phyloP scores from a whole-genome alignment of 2,113 vertebrate genomes.

The Xiphorhynchus elegans region DNA sequence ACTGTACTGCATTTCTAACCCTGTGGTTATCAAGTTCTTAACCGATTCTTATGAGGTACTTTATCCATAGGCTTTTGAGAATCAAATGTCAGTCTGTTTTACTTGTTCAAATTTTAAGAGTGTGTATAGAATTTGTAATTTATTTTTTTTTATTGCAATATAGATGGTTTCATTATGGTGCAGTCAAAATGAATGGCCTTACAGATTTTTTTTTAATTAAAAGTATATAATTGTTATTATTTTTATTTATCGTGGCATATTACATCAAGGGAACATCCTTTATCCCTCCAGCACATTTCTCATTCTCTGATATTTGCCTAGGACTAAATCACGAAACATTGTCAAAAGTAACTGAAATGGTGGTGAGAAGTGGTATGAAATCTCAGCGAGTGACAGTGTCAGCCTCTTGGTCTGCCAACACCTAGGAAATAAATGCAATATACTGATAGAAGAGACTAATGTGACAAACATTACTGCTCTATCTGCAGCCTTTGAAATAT shows the following conservation, averaged over 20 bases:
- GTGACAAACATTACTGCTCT: neutral
- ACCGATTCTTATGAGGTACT: neutral
- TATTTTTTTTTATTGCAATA: neutral
- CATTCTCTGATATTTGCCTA: neutral
- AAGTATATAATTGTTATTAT: neutral
- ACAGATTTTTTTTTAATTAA: neutral
- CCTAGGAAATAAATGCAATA: neutral
- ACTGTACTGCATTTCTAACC: neutral
- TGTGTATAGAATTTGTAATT: neutral
- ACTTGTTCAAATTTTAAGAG: slow-evolving; percentile 6
- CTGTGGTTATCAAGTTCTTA: neutral
- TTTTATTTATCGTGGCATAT: neutral
- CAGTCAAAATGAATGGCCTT: neutral
- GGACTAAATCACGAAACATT: neutral
- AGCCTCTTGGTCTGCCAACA: neutral
- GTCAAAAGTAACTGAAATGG: neutral
- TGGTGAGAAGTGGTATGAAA: neutral
- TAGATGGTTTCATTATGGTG: neutral
- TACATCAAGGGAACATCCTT: neutral
- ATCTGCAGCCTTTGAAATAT: neutral
- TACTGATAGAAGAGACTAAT: neutral
- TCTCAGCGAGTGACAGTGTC: neutral
- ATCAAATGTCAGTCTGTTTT: slow-evolving; percentile 33
- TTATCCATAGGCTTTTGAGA: neutral
- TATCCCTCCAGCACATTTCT: neutral